Evolutionary conservation across 2,113 vertebrate genomes (phyloP).

Genomic region (Zosterops pallidus): DNA sequence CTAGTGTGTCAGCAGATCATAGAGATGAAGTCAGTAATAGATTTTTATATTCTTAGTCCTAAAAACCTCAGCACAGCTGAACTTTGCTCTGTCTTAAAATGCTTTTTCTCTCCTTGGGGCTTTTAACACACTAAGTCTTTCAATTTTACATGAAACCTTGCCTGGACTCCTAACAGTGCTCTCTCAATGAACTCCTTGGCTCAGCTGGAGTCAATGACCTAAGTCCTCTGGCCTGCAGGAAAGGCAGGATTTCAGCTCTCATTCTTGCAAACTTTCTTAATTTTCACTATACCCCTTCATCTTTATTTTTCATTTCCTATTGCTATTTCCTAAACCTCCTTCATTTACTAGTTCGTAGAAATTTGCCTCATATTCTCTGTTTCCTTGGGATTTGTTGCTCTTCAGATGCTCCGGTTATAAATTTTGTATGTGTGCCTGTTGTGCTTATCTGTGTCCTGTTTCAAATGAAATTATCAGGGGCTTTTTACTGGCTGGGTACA

Average conservation of each 20-base stretch:
- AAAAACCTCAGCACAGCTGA: not conserved
- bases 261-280: not conserved
- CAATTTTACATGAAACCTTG: not conserved
- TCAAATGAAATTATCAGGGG: not conserved
- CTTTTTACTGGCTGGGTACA: not conserved
- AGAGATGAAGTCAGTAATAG: not conserved
- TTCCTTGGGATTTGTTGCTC: not conserved
- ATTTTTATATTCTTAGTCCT: not conserved
- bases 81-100: not conserved
- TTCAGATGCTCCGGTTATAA: not conserved
- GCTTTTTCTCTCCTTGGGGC: not conserved
- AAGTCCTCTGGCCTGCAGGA: conserved; percentile 16
- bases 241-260: not conserved
- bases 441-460: not conserved
- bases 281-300: not conserved
- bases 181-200: conserved; percentile 13
- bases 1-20: not conserved
- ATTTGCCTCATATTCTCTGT: not conserved
- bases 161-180: not conserved
- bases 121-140: not conserved
- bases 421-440: not conserved
- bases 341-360: not conserved
- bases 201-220: not conserved
- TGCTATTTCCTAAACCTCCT: not conserved
- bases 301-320: not conserved